Base-by-base conservation (phyloP, 2,797 vertebrate genomes). In the Gallinago nigripennis region DNA sequence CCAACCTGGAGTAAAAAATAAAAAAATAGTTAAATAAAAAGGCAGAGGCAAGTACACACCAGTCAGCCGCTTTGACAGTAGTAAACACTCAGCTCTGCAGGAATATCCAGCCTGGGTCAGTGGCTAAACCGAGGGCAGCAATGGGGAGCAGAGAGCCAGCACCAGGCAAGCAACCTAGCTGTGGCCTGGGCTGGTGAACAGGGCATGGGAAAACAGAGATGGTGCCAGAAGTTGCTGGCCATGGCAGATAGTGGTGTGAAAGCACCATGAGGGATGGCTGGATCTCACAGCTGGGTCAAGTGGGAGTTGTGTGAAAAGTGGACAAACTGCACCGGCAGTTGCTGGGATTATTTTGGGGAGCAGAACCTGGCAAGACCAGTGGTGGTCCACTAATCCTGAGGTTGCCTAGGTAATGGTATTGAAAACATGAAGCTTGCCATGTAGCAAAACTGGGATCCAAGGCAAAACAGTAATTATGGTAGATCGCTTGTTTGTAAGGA, bases 181-280 rank as follows among this genome's bases (percentile, higher is more conserved):
- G 43, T 31, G 28, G 31, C 13, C 15, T 18, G 33, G 4, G 20
- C 12, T 27, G 43, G 63, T 1, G 4, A 82, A 56, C 15, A 25
- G 56, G 23, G 17, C 24, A 61, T 0, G 0, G 37, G 9, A 53
- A 54, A 33, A 4, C 3, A 1, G 56, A 86, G 12, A 18, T 2
- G 6, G 16, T 4, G 1, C n/a, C 48, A 53, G 65, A 82, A 92
- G 19, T 20, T 54, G 11, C 35, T 61, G 69, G 9, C 27, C 6
- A 0, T 0, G 0, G 53, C 33, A 60, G 31, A 30, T 3, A 28
- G 24, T 14, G 27, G 20, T 24, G 12, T 69, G 46, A 71, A 81
- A 81, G 21, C 35, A 66, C 54, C 19, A 18, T 0, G 0, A 76
- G 33, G 20, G 16, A 30, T 1, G 3, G 12, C 16, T 80, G 80